These are phyloP conservation scores for Nomia melanderi DNA, from an alignment of 1,140 invertebrate genomes.

Conservation along the genomic window DNA sequence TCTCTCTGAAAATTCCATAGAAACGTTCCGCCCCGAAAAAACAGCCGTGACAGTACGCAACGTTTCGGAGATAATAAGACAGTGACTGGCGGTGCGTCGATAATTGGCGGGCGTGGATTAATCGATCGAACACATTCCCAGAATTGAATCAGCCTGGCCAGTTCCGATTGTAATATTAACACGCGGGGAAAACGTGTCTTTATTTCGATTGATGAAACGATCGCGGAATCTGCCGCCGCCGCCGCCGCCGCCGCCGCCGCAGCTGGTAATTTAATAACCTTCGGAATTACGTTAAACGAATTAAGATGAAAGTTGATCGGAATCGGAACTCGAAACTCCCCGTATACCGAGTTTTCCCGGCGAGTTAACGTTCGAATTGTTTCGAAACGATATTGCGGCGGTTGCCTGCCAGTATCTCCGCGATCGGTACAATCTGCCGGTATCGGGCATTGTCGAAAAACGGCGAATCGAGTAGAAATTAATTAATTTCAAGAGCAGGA, in stretches of 20 bases:
- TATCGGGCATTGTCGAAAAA: too few species aligned
- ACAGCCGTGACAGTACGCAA: too few species aligned
- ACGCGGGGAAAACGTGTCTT: not conserved
- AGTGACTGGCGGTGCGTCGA: too few species aligned
- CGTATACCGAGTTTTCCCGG: not conserved
- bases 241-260: too few species aligned
- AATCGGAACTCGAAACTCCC: not conserved
- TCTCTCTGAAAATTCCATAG: too few species aligned
- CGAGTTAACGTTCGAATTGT: too few species aligned
- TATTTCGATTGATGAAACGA: slow-evolving; percentile 6
- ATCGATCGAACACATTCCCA: not conserved
- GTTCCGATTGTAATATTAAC: slow-evolving; percentile 15
- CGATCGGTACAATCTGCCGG: too few species aligned
- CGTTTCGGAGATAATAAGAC: too few species aligned
- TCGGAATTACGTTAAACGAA: not conserved
- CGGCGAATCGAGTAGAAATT: too few species aligned
- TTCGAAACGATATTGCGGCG: not conserved
- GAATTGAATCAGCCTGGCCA: not conserved
- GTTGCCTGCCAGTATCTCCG: too few species aligned
- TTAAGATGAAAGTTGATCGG: slow-evolving; percentile 5
- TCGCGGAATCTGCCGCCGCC: not conserved
- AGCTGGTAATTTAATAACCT: slow-evolving; percentile 14
- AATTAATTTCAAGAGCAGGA: too few species aligned
- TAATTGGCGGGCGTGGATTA: not conserved
- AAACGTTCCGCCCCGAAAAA: too few species aligned